Evolutionary conservation across 1,140 invertebrate species (phyloP).

Genomic region (Zaprionus capensis): DNA sequence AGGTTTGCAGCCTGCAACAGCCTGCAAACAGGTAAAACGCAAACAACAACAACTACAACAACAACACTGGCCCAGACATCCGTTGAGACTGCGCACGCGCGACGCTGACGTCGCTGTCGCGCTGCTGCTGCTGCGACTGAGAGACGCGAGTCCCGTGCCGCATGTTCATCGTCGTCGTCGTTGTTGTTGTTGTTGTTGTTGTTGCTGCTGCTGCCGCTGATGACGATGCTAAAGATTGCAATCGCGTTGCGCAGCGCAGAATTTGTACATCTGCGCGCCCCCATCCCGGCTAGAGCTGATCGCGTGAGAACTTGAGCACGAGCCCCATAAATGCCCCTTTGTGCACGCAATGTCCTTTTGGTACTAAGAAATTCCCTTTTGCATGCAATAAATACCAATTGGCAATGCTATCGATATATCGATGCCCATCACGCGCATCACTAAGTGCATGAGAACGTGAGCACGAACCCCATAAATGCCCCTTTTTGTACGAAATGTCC

Average conservation of each 20-base stretch:
- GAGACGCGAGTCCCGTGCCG: conserved; percentile 65
- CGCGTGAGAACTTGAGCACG: conserved; percentile 40
- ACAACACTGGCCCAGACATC: conserved; percentile 56
- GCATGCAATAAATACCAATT: conserved; percentile 4
- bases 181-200: conserved; percentile 33
- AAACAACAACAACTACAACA: conserved; percentile 23
- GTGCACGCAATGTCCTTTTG: background rate
- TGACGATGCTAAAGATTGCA: conserved; percentile 81
- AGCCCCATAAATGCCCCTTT: background rate
- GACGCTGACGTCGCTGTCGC: conserved; percentile 48
- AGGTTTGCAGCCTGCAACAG: conserved; percentile 40
- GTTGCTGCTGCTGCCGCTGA: conserved; percentile 56
- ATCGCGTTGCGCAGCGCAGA: conserved; percentile 75
- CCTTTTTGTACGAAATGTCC: background rate
- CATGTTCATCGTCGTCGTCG: conserved; percentile 45
- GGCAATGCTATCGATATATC: background rate
- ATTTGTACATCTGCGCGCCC: conserved; percentile 74
- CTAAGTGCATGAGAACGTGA: conserved; percentile 27
- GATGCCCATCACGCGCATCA: background rate
- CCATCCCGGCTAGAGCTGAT: conserved; percentile 29
- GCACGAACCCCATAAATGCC: background rate
- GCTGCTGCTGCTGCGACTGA: conserved; percentile 16
- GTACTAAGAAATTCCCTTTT: background rate
- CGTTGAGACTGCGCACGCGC: conserved; percentile 77
- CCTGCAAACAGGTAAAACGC: conserved; percentile 70